phyloP scores from a whole-genome alignment of 2,888 invertebrate species.

The Caenorhabditis auriculariae region DNA sequence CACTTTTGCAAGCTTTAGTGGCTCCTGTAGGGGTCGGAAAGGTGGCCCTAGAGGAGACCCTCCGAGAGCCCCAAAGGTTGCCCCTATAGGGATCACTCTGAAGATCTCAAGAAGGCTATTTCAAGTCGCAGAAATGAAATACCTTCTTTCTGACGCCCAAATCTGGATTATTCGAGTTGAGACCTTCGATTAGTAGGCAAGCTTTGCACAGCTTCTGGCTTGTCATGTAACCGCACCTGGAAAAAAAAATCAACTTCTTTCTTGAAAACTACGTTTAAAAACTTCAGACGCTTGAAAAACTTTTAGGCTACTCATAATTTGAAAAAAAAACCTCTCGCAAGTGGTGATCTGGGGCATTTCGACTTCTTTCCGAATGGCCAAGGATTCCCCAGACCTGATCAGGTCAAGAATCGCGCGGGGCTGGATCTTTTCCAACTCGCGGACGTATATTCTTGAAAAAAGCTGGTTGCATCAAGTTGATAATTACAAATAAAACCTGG shows the following conservation, averaged over 20 bases:
- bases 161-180: conserved; percentile 70
- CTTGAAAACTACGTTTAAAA: too few species aligned
- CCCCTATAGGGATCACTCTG: too few species aligned
- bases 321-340: conserved; percentile 28
- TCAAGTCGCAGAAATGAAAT: not conserved
- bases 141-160: conserved; percentile 15
- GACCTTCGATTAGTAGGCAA: conserved; percentile 88
- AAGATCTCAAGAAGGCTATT: too few species aligned
- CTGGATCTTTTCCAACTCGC: conserved; percentile 90
- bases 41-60: too few species aligned
- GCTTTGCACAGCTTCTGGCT: conserved; percentile 95
- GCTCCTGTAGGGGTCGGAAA: too few species aligned
- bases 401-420: conserved; percentile 71
- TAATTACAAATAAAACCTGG: conserved; percentile 64
- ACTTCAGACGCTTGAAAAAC: not conserved
- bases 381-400: conserved; percentile 71
- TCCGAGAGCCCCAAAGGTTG: too few species aligned
- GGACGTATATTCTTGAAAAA: conserved; percentile 69
- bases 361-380: conserved; percentile 80
- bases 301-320: not conserved
- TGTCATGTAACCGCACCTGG: conserved; percentile 79
- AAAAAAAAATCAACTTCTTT: not conserved
- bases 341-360: conserved; percentile 73
- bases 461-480: not conserved
- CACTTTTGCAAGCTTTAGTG: too few species aligned